Percentiles rank a stretch among this genome's conserved stretches.
phyloP scores from a whole-genome alignment of 1,140 invertebrate genomes.

The Eueides isabella region DNA sequence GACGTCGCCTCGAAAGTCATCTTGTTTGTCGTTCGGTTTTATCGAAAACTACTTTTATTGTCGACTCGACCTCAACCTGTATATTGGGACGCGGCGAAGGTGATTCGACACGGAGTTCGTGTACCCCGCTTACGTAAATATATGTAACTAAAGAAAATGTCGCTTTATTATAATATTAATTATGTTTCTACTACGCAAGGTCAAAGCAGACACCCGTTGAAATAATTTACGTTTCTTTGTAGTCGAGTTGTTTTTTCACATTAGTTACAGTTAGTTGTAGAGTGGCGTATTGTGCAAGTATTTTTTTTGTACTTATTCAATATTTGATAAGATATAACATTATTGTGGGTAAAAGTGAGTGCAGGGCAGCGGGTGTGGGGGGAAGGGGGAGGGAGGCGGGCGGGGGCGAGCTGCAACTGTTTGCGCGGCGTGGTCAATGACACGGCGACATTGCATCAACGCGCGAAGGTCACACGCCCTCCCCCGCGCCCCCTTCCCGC shows the following conservation, averaged over 20 bases:
- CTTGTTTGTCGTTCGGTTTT: conserved; percentile 67
- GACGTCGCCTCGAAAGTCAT: conserved; percentile 50
- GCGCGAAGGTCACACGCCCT: conserved; percentile 72
- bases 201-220: conserved; percentile 28
- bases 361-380: conserved; percentile 30
- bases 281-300: conserved; percentile 9
- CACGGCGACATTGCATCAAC: conserved; percentile 80
- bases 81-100: conserved; percentile 75
- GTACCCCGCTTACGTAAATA: conserved; percentile 75
- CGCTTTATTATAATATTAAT: conserved; percentile 42
- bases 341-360: conserved; percentile 31
- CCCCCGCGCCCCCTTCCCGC: conserved; percentile 33
- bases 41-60: conserved; percentile 75
- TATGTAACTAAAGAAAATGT: conserved; percentile 66
- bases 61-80: conserved; percentile 72
- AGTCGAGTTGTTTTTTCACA: conserved; percentile 32
- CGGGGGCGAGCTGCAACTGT: conserved; percentile 63
- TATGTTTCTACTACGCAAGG: conserved; percentile 36
- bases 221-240: conserved; percentile 27
- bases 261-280: conserved; percentile 20
- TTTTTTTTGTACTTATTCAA: conserved; percentile 8
- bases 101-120: conserved; percentile 69
- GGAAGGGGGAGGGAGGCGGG: conserved; percentile 39
- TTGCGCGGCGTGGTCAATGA: conserved; percentile 77
- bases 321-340: conserved; percentile 8